A percentile compares a stretch with the other conserved stretches of the same genome.
Evolutionary conservation across 1,140 invertebrate genomes (phyloP).

Genomic region (Neodiprion virginianus): DNA sequence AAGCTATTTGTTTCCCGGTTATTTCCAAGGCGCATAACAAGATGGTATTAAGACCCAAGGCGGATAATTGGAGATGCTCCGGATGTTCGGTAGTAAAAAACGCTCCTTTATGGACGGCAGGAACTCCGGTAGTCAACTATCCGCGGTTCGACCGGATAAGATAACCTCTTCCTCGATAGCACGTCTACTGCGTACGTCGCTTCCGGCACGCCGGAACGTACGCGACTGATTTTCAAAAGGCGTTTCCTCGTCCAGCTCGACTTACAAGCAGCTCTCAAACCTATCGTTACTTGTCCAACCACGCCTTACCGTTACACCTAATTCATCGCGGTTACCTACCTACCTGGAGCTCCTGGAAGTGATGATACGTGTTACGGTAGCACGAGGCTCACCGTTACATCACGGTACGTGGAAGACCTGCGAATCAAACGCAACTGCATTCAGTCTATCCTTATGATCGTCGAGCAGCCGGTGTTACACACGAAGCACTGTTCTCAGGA

Average conservation of each 20-base stretch:
- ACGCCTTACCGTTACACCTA: not conserved
- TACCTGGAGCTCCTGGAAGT: too few relatives aligned
- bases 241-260: not conserved
- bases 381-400: too few relatives aligned
- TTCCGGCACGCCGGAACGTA: constrained; percentile 27
- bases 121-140: constrained; percentile 28
- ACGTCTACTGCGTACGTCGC: constrained; percentile 34
- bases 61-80: too few relatives aligned
- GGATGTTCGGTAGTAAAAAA: not conserved
- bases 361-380: too few relatives aligned
- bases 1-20: too few relatives aligned
- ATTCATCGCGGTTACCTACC: not conserved
- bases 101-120: constrained; percentile 27
- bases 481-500: too few relatives aligned
- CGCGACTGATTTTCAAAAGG: not conserved
- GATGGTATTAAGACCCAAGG: too few relatives aligned
- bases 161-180: constrained; percentile 33
- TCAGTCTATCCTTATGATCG: too few relatives aligned
- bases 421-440: too few relatives aligned
- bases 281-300: not conserved
- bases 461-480: too few relatives aligned
- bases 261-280: not conserved
- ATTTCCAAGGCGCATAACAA: too few relatives aligned
- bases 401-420: too few relatives aligned
- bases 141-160: constrained; percentile 36